Conservation (phyloP, 1,140 invertebrate genomes). For the Physella acuta region DNA sequence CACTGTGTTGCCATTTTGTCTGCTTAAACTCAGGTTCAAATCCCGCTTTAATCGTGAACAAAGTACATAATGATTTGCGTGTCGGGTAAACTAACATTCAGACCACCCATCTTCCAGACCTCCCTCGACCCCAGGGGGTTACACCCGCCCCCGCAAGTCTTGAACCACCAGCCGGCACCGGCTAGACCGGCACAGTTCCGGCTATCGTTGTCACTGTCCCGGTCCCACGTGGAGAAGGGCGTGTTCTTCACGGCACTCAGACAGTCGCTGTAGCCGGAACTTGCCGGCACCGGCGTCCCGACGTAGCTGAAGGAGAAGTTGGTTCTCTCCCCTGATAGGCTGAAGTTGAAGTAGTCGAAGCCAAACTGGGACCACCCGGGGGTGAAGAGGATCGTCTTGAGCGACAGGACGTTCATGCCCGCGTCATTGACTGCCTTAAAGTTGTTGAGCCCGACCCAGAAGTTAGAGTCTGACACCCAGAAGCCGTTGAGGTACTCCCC, state of each 20-base stretch:
- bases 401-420: background rate
- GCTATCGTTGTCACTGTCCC: background rate
- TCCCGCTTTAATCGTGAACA: too few species aligned
- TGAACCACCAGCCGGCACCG: constrained; percentile 5
- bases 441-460: background rate
- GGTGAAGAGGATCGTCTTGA: background rate
- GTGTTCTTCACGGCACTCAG: background rate
- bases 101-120: background rate
- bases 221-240: background rate
- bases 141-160: background rate
- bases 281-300: too few species aligned
- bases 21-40: too few species aligned
- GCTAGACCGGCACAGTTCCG: constrained; percentile 1
- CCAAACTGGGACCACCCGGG: background rate
- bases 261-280: background rate
- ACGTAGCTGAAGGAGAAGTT: background rate
- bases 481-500: background rate
- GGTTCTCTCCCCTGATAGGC: background rate
- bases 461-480: background rate
- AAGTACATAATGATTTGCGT: too few species aligned
- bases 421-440: background rate
- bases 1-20: too few species aligned
- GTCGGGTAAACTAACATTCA: too few species aligned
- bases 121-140: background rate
- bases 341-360: background rate